Base-by-base conservation (phyloP, 2,113 vertebrate genomes). In the Myocastor coypus region DNA sequence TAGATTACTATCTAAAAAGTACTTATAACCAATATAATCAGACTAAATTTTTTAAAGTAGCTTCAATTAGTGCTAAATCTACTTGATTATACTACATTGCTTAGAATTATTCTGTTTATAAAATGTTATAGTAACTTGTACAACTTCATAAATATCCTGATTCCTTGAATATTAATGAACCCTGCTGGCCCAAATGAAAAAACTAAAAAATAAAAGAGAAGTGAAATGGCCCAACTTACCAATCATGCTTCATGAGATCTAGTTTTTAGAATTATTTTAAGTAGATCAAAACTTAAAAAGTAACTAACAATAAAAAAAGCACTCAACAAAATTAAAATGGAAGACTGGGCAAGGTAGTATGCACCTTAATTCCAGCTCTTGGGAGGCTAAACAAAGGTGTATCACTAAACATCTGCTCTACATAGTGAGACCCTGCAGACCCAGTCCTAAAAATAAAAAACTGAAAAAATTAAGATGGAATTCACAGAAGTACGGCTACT, bases 391-490 rank as follows among this genome's bases (percentile, higher is more conserved):
- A n/a, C n/a, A n/a, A n/a, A n/a, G n/a, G n/a, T n/a, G n/a, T n/a
- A n/a, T n/a, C n/a, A n/a, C n/a, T n/a, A n/a, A n/a, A n/a, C n/a
- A n/a, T n/a, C n/a, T n/a, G n/a, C n/a, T n/a, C n/a, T n/a, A n/a
- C n/a, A n/a, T n/a, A n/a, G n/a, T n/a, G n/a, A n/a, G n/a, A n/a
- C n/a, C n/a, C n/a, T n/a, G n/a, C n/a, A n/a, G n/a, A n/a, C n/a
- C n/a, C n/a, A n/a, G n/a, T n/a, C n/a, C n/a, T n/a, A n/a, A n/a
- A n/a, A n/a, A n/a, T n/a, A n/a, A n/a, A n/a, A n/a, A n/a, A n/a
- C n/a, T n/a, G n/a, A n/a, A n/a, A n/a, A 88, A 82, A 83, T 93
- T 90, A 96, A 90, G 73, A 94, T 69, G 16, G 22, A 92, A 82
- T 80, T 92, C 40, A 80, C 64, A 82, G 4, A 92, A 92, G 75